Evolutionary conservation across 1,140 invertebrate species (phyloP).

Genomic region (Microplitis demolitor): DNA sequence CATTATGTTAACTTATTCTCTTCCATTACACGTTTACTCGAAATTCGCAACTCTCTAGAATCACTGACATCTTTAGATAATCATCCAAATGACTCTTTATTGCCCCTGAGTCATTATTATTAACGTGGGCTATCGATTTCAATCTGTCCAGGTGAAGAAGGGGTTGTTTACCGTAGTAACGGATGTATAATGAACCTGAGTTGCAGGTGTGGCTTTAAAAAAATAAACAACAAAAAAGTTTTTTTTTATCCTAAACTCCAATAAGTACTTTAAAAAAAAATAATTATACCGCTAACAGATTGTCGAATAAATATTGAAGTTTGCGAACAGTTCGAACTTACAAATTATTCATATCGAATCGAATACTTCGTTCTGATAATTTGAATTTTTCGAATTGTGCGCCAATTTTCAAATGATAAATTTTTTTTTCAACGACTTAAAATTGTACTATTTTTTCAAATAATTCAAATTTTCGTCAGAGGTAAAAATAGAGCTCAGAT

Average conservation of each 20-base stretch:
- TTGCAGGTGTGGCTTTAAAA: conserved; percentile 17
- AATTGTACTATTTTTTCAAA: too few relatives aligned
- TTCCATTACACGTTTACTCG: neutral
- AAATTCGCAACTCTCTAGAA: neutral
- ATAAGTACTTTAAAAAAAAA: too few relatives aligned
- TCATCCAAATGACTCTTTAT: conserved; percentile 8
- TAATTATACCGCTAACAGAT: too few relatives aligned
- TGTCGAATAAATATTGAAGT: too few relatives aligned
- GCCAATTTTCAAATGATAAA: too few relatives aligned
- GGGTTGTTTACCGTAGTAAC: conserved; percentile 27
- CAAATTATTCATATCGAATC: too few relatives aligned
- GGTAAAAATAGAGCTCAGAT: too few relatives aligned
- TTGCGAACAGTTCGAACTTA: too few relatives aligned
- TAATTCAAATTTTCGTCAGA: too few relatives aligned
- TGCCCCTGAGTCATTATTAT: conserved; percentile 1
- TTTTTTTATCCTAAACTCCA: neutral
- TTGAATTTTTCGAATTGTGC: too few relatives aligned
- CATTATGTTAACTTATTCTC: neutral
- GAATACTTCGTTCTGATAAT: too few relatives aligned
- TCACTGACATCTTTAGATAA: neutral
- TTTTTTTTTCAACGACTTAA: too few relatives aligned
- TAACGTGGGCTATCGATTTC: conserved; percentile 19
- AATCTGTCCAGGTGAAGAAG: conserved; percentile 29
- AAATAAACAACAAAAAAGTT: neutral
- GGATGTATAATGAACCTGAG: neutral